These are phyloP conservation scores for Eristalis pertinax DNA, from an alignment of 2,888 invertebrate genomes.

Conservation along the genomic window DNA sequence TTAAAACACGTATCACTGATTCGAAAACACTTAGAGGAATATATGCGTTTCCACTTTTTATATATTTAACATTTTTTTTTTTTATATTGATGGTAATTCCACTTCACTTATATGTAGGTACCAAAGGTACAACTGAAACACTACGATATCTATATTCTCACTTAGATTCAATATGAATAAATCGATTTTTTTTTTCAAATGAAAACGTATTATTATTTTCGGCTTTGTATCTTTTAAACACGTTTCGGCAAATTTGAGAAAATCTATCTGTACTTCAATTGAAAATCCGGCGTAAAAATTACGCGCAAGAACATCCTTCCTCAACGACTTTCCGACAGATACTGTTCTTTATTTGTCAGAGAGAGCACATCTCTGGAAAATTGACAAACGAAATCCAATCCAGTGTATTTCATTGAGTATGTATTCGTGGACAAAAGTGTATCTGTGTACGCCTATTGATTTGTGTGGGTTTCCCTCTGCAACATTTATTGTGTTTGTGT, in stretches of 20 bases:
- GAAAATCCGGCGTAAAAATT: slow-evolving; percentile 57
- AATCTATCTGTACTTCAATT: slow-evolving; percentile 46
- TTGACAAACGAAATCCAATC: slow-evolving; percentile 59
- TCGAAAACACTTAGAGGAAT: not conserved
- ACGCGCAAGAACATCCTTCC: slow-evolving; percentile 70
- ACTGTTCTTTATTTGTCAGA: slow-evolving; percentile 73
- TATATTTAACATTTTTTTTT: slow-evolving; percentile 16
- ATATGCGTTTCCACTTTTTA: not conserved
- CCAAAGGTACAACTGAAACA: slow-evolving; percentile 33
- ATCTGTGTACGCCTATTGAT: slow-evolving; percentile 12
- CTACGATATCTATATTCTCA: slow-evolving; percentile 10
- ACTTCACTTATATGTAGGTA: slow-evolving; percentile 46
- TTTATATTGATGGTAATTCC: not conserved
- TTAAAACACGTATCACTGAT: not conserved
- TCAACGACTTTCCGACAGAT: slow-evolving; percentile 75
- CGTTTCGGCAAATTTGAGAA: not conserved
- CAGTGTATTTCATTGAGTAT: slow-evolving; percentile 40
- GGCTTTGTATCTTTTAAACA: not conserved
- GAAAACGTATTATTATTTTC: not conserved
- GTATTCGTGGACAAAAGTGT: slow-evolving; percentile 36
- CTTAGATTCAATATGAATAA: not conserved
- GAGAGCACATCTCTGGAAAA: slow-evolving; percentile 66
- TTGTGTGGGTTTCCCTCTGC: slow-evolving; percentile 11
- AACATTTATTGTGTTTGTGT: slow-evolving; percentile 56
- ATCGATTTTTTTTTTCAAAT: not conserved